Evolutionary conservation across 2,113 vertebrate species (phyloP).

Genomic region (Holacanthus passer): DNA sequence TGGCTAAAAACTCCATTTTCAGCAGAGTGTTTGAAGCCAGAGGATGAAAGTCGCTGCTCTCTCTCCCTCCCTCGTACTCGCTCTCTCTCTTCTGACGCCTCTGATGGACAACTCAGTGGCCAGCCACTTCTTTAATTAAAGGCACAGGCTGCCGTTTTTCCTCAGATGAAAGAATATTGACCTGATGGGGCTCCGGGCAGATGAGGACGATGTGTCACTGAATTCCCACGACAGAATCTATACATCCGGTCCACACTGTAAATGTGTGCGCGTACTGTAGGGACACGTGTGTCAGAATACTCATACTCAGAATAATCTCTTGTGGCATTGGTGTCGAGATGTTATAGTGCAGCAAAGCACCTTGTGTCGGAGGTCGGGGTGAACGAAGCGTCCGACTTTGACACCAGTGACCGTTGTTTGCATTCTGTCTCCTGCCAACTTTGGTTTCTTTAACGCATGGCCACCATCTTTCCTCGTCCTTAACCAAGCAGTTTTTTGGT

Average conservation of each 20-base stretch:
- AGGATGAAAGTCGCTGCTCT: conserved; percentile 68
- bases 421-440: no score
- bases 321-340: no score
- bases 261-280: conserved; percentile 15
- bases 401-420: no score
- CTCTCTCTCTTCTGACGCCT: conserved; percentile 43
- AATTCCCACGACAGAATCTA: conserved; percentile 7
- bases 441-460: no score
- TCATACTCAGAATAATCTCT: no score
- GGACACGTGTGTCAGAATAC: neutral
- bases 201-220: conserved; percentile 57
- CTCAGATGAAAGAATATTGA: conserved; percentile 63
- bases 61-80: conserved; percentile 15
- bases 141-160: conserved; percentile 44
- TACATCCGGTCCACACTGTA: neutral
- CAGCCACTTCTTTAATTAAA: conserved; percentile 72
- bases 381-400: no score
- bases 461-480: no score
- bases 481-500: no score
- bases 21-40: conserved; percentile 71
- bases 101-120: conserved; percentile 72
- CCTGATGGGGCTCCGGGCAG: conserved; percentile 42
- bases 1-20: conserved; percentile 73
- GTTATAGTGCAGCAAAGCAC: no score
- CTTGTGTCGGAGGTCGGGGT: no score